Percentiles rank a stretch among this genome's conserved stretches.
These are phyloP conservation scores for Therioaphis trifolii DNA, from an alignment of 2,888 invertebrate species.

Conservation along the genomic window DNA sequence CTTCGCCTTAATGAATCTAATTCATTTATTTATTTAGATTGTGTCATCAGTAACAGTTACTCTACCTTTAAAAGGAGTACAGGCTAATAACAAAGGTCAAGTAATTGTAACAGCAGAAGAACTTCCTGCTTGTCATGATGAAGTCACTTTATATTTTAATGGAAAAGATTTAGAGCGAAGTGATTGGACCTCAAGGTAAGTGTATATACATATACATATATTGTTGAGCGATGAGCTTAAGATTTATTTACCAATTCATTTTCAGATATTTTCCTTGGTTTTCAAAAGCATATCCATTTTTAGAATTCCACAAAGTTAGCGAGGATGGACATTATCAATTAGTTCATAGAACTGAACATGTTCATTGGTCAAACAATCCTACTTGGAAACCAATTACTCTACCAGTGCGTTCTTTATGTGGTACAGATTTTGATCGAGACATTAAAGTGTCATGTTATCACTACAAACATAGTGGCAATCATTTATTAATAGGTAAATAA, in stretches of 20 bases:
- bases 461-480: constrained; percentile 70
- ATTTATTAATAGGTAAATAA: constrained; percentile 70
- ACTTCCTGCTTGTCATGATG: constrained; percentile 68
- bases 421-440: constrained; percentile 71
- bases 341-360: constrained; percentile 72
- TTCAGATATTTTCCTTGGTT: constrained; percentile 65
- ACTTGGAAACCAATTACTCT: constrained; percentile 71
- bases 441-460: constrained; percentile 71
- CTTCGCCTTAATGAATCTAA: background rate
- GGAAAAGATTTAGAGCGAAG: constrained; percentile 68
- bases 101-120: constrained; percentile 69
- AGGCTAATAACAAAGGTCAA: constrained; percentile 65
- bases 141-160: constrained; percentile 68
- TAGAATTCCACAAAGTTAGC: constrained; percentile 69
- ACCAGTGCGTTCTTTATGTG: constrained; percentile 70
- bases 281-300: constrained; percentile 67
- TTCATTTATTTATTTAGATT: constrained; percentile 66
- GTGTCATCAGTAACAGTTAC: constrained; percentile 67
- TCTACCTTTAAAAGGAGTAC: constrained; percentile 64
- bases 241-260: constrained; percentile 40
- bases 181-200: constrained; percentile 67
- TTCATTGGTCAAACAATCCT: constrained; percentile 71
- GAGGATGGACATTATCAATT: constrained; percentile 70
- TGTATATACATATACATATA: no score
- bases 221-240: background rate